Evolutionary conservation across 2,113 vertebrate genomes (phyloP).

Genomic region (Struthidea cinerea): DNA sequence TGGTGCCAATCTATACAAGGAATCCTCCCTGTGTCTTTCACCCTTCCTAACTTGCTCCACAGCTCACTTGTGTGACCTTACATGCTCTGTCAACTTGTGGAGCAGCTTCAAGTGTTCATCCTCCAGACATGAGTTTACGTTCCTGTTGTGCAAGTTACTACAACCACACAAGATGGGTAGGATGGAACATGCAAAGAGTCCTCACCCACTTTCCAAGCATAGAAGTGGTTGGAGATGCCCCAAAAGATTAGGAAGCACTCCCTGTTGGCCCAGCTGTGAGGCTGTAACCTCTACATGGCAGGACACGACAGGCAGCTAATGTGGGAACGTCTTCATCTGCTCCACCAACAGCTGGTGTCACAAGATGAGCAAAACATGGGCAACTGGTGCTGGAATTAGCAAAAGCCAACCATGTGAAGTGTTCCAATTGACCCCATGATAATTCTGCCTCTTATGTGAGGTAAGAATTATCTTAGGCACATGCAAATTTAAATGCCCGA

Average conservation of each 20-base stretch:
- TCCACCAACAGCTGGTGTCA: neutral
- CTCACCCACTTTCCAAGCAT: neutral
- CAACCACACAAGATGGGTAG: neutral
- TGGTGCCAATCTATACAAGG: neutral
- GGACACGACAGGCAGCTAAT: neutral
- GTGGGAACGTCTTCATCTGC: neutral
- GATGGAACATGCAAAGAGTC: neutral
- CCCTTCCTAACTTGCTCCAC: neutral
- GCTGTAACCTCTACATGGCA: neutral
- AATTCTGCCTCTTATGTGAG: neutral
- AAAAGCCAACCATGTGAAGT: neutral
- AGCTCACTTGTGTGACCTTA: neutral
- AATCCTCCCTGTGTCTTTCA: neutral
- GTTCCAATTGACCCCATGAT: neutral
- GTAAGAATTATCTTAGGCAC: neutral
- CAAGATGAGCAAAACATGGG: neutral
- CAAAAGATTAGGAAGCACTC: accelerated
- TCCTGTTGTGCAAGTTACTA: neutral
- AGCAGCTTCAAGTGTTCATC: neutral
- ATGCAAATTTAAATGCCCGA: neutral
- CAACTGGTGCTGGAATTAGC: neutral
- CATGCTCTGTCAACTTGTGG: accelerated
- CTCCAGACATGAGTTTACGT: neutral
- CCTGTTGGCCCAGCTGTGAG: neutral
- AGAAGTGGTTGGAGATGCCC: neutral